phyloP scores from a whole-genome alignment of 2,113 vertebrate genomes.

The Tychaedon coryphoeus region DNA sequence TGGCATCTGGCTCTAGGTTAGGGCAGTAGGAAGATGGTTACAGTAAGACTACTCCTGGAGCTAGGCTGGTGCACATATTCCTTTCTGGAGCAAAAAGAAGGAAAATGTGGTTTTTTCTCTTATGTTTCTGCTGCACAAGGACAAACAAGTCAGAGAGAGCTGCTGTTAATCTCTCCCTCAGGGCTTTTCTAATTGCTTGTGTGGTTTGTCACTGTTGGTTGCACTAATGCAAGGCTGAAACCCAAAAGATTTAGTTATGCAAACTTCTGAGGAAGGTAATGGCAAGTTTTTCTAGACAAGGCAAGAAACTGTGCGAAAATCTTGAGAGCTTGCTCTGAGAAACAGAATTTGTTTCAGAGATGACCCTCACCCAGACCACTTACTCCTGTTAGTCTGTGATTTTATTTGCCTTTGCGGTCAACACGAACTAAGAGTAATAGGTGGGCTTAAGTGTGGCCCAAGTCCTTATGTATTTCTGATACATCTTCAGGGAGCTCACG shows the following conservation, averaged over 20 bases:
- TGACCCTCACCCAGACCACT: not conserved
- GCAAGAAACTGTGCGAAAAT: not conserved
- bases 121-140: not conserved
- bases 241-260: not conserved
- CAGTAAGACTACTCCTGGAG: accelerated
- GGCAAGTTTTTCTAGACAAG: not conserved
- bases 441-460: not conserved
- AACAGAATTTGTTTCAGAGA: not conserved
- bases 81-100: not conserved
- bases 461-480: not conserved
- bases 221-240: not conserved
- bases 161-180: not conserved
- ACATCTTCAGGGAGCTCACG: not conserved
- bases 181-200: not conserved
- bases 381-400: not conserved
- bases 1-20: not conserved
- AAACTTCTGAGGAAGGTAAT: not conserved
- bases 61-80: not conserved
- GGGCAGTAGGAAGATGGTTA: not conserved
- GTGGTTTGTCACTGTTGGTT: not conserved
- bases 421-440: not conserved
- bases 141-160: not conserved
- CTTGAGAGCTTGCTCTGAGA: not conserved
- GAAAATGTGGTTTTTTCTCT: not conserved
- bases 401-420: not conserved